Percentiles rank a stretch among this genome's conserved stretches.
Conservation (phyloP, 2,797 vertebrate species). For the Novumbra hubbsi region DNA sequence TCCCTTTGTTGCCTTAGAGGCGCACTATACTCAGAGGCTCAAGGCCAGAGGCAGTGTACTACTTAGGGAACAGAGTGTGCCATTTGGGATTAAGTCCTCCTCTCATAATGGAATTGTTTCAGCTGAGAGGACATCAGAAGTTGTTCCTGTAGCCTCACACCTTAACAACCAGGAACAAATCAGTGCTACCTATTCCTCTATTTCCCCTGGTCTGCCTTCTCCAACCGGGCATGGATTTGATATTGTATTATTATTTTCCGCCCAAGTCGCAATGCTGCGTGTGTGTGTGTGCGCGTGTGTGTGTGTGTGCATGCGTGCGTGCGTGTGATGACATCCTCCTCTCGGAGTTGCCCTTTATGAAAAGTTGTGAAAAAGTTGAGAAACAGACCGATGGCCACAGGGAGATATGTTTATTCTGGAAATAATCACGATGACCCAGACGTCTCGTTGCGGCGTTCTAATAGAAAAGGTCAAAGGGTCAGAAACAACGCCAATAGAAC, state of each 20-base stretch:
- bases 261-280: background rate
- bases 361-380: slow-evolving; percentile 25
- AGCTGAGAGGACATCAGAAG: background rate
- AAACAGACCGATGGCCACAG: slow-evolving; percentile 25
- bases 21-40: no score
- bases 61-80: no score
- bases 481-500: slow-evolving; percentile 49
- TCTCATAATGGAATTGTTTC: background rate
- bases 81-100: no score
- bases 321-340: slow-evolving; percentile 1
- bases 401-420: slow-evolving; percentile 54
- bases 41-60: no score
- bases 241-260: background rate
- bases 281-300: slow-evolving; percentile 2
- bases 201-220: background rate
- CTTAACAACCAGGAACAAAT: background rate
- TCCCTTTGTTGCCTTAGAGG: background rate
- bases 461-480: slow-evolving; percentile 48
- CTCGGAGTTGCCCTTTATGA: background rate
- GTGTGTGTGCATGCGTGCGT: slow-evolving; percentile 6
- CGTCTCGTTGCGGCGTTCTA: slow-evolving; percentile 26
- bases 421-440: slow-evolving; percentile 29
- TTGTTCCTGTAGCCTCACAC: no score
- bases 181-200: background rate
- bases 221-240: background rate